These are phyloP conservation scores for Tapirus indicus DNA, from an alignment of 2,797 vertebrate species.

Conservation along the genomic window DNA sequence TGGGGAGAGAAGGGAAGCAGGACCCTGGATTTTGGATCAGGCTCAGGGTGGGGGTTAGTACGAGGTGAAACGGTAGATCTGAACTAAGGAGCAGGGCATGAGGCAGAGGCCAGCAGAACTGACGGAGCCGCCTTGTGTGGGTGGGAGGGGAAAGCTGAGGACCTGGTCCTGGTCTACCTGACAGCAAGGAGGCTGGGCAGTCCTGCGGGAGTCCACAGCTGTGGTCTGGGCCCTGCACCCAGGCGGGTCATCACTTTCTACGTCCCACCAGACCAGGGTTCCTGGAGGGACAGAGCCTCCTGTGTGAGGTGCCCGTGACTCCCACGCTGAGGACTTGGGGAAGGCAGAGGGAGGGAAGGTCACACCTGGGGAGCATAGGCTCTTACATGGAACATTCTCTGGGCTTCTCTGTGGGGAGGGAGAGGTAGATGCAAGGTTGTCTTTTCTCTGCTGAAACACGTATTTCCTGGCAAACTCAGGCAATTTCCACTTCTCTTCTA, in stretches of 20 bases:
- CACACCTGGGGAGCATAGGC: not conserved
- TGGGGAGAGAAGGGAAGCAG: too few species aligned
- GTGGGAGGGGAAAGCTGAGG: not conserved
- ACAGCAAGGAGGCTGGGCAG: rapidly evolving
- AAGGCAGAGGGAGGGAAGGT: not conserved
- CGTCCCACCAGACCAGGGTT: too few species aligned
- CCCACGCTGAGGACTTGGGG: not conserved
- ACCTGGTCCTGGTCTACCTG: not conserved
- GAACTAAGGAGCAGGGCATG: not conserved
- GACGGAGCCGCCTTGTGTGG: not conserved
- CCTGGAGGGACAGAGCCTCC: too few species aligned
- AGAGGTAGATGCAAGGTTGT: not conserved
- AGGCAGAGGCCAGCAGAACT: too few species aligned
- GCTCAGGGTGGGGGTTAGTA: not conserved
- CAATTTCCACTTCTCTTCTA: not conserved
- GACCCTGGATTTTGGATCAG: not conserved
- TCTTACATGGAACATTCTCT: not conserved
- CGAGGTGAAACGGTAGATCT: not conserved
- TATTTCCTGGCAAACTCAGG: not conserved
- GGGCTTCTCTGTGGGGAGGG: not conserved
- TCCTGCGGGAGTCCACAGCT: rapidly evolving
- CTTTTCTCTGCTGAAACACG: not conserved
- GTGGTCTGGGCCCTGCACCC: rapidly evolving
- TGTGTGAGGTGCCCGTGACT: rapidly evolving
- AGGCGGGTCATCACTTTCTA: not conserved